These are phyloP conservation scores for Saccopteryx bilineata DNA, from an alignment of 2,113 vertebrate species.

Conservation along the genomic window DNA sequence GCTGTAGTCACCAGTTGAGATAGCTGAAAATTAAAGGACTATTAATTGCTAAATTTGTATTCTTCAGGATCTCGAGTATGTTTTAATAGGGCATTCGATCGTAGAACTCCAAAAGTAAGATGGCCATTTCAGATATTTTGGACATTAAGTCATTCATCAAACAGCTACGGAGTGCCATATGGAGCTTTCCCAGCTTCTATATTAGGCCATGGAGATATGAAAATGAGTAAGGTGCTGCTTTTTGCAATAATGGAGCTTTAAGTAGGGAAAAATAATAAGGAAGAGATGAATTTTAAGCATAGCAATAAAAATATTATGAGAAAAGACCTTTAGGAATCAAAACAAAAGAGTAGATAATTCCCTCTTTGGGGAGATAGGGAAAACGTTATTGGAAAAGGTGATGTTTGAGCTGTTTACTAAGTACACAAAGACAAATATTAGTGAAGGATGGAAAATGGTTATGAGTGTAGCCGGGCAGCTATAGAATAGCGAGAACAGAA, in stretches of 20 bases:
- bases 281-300: not conserved
- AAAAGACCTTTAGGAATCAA: not conserved
- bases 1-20: not conserved
- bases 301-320: not conserved
- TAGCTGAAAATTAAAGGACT: not conserved
- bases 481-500: not conserved
- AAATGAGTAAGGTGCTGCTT: not conserved
- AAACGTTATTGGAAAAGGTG: slow-evolving; percentile 25
- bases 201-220: not conserved
- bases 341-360: not conserved
- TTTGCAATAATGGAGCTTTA: not conserved
- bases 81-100: not conserved
- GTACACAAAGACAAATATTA: not conserved
- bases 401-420: slow-evolving; percentile 1
- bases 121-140: not conserved
- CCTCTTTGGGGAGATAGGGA: not conserved
- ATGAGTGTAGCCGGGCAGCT: not conserved
- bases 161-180: not conserved
- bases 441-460: not conserved
- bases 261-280: not conserved
- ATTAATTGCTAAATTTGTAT: not conserved
- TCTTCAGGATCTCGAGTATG: not conserved
- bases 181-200: not conserved
- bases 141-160: not conserved
- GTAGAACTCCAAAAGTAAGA: not conserved